Percentiles rank a stretch among this genome's conserved stretches.
These are phyloP conservation scores for Andrena hattorfiana DNA, from an alignment of 2,888 invertebrate species.

Conservation along the genomic window DNA sequence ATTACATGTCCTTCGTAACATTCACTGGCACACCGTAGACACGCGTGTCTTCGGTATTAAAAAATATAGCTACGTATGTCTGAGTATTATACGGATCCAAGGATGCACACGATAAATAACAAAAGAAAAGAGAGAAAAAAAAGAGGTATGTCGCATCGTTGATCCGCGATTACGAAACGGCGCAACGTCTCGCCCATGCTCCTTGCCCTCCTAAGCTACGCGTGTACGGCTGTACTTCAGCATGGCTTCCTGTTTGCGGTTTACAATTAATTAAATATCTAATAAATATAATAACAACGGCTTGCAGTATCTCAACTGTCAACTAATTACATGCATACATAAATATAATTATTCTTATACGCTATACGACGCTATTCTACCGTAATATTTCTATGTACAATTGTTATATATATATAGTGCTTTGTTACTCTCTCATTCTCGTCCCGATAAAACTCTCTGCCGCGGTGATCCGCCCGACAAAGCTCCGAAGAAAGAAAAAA, in stretches of 20 bases:
- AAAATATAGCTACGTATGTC: slow-evolving; percentile 38
- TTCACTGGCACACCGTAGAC: slow-evolving; percentile 32
- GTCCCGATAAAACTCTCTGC: slow-evolving; percentile 53
- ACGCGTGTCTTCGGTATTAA: slow-evolving; percentile 29
- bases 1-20: not conserved
- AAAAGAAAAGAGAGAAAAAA: slow-evolving; percentile 12
- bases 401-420: slow-evolving; percentile 69
- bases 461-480: slow-evolving; percentile 6
- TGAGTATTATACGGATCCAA: slow-evolving; percentile 66
- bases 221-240: slow-evolving; percentile 15
- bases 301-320: slow-evolving; percentile 55
- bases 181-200: slow-evolving; percentile 14
- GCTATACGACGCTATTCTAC: slow-evolving; percentile 57
- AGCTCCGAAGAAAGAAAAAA: slow-evolving; percentile 11
- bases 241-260: slow-evolving; percentile 34
- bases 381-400: slow-evolving; percentile 77
- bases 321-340: slow-evolving; percentile 70
- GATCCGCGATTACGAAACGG: slow-evolving; percentile 20
- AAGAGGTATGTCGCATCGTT: slow-evolving; percentile 1
- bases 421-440: slow-evolving; percentile 16
- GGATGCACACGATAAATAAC: slow-evolving; percentile 17
- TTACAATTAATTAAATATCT: slow-evolving; percentile 54
- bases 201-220: slow-evolving; percentile 21
- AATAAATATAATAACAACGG: slow-evolving; percentile 61
- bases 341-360: slow-evolving; percentile 65